Evolutionary conservation across 2,797 vertebrate genomes (phyloP).

Genomic region (Cheirogaleus major): DNA sequence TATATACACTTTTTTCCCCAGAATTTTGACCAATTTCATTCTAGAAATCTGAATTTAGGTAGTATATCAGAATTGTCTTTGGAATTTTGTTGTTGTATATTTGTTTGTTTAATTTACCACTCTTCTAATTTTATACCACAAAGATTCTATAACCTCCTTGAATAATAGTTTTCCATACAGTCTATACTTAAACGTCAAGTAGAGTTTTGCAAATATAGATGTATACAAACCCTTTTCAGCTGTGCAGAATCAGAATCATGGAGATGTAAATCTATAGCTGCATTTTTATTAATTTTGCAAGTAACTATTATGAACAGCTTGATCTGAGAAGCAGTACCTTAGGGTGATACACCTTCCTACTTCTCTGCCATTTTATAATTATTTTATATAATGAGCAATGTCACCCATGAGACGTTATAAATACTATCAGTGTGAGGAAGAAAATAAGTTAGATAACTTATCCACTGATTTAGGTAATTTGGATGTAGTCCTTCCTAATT

Average conservation of each 20-base stretch:
- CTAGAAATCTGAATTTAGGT: neutral
- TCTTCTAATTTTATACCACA: neutral
- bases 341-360: neutral
- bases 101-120: neutral
- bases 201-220: neutral
- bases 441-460: neutral
- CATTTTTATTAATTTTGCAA: neutral
- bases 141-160: neutral
- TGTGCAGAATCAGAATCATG: neutral
- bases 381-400: neutral
- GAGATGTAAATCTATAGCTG: neutral
- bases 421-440: neutral
- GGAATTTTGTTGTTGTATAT: neutral
- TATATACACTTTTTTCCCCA: neutral
- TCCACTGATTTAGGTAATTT: conserved; percentile 10
- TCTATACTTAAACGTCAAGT: neutral
- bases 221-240: neutral
- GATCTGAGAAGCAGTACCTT: neutral
- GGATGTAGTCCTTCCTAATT: neutral
- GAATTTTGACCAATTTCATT: neutral
- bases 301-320: neutral
- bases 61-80: neutral
- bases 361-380: neutral
- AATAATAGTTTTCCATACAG: neutral
- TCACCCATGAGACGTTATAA: neutral